Evolutionary conservation across 2,888 invertebrate species (phyloP).

Genomic region (Calameuta filiformis): DNA sequence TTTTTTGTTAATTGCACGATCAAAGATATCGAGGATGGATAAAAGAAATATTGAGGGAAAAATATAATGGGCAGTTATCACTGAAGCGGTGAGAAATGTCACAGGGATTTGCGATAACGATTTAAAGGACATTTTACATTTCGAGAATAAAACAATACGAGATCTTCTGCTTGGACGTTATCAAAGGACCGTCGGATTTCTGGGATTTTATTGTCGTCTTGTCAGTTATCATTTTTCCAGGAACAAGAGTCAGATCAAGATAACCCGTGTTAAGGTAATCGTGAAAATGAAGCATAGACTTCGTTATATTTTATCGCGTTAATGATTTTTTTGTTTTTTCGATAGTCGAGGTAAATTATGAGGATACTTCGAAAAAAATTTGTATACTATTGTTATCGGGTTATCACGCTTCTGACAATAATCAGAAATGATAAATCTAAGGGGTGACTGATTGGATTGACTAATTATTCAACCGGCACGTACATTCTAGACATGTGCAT

Average conservation of each 20-base stretch:
- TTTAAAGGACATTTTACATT: conserved; percentile 58
- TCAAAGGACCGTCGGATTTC: conserved; percentile 38
- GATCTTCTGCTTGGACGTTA: conserved; percentile 19
- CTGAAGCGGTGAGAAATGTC: background rate
- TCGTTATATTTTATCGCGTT: too few relatives aligned
- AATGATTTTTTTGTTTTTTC: too few relatives aligned
- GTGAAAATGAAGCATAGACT: background rate
- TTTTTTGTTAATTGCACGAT: too few relatives aligned
- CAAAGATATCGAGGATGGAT: too few relatives aligned
- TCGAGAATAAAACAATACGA: conserved; percentile 43
- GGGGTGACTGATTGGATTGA: background rate
- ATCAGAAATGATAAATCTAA: background rate
- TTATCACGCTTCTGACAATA: background rate
- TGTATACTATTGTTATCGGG: background rate
- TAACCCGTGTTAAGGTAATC: background rate
- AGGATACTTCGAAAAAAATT: background rate
- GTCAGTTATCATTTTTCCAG: too few relatives aligned
- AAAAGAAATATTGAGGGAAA: too few relatives aligned
- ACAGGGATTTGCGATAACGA: conserved; percentile 33
- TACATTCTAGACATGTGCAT: background rate
- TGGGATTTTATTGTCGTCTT: conserved; percentile 31
- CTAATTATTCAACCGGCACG: background rate
- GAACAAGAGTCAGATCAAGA: background rate
- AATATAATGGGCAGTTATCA: background rate
- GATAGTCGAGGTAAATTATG: background rate